Base-by-base conservation (phyloP, 2,888 invertebrate species). In the Brachyptera risi region DNA sequence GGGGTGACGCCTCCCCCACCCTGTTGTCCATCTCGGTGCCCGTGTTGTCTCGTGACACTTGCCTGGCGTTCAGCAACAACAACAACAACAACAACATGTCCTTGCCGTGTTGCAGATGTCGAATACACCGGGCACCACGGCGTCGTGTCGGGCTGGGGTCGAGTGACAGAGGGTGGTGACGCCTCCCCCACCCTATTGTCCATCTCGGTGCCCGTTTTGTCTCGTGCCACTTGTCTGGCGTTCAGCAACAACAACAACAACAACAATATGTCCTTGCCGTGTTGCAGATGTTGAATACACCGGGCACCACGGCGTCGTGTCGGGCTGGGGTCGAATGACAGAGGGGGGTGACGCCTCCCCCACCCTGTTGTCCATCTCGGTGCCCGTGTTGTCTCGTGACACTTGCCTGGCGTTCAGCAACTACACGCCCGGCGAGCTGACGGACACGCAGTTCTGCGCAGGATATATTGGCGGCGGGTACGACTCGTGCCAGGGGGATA, bases 361-460 rank as follows among this genome's bases (percentile, higher is more conserved):
- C n/a, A 68, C 69, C 21, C 67, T 72, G 11, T 63, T 68, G 11
- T 68, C 72, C 61, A 71, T 72, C 9, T 66, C 66, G 44, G 72
- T 72, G 4, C 73, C 73, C 7, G 71, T 73, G 21, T 70, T 71
- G 64, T 69, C 69, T 49, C 71, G 71, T 63, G 67, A 67, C 11
- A 69, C 69, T 42, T 70, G 70, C 62, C 69, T 67, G 60, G 64
- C 68, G 15, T 54, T 63, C 19, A 69, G 65, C 13, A 68, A 68
- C 44, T 69, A 69, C 24, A 77, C 26, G 24, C 21, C 77, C 64
- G 72, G 76, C 0, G 71, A 72, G 72, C 61, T 79, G 75, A 26
- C 74, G 75, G 67, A 70, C 76, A 49, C 70, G 74, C 59, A 72
- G 77, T 66, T 79, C 78, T 87, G 87, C 71, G 86, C 86, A 66